Evolutionary conservation across 2,888 invertebrate genomes (phyloP), one percentile per base, ranked within the genome.

Genomic region (Resseliella maxima): DNA sequence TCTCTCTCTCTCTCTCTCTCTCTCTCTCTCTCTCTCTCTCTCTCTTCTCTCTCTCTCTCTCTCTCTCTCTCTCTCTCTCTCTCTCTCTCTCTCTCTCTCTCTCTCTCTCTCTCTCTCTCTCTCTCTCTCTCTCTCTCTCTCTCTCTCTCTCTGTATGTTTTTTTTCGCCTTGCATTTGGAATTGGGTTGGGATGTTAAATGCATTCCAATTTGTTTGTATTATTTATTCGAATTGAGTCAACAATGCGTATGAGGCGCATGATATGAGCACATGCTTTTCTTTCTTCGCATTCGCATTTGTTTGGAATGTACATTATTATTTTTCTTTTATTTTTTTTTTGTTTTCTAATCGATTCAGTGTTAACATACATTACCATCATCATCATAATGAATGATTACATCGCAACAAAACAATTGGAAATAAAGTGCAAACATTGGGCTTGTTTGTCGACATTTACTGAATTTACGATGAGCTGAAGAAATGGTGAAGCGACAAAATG

Each of bases 301-400:
- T 59, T 59, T 59, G n/a, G n/a, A n/a, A n/a, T n/a, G n/a, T n/a
- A n/a, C n/a, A n/a, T n/a, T n/a, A n/a, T n/a, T 12, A 50, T 50
- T 59, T n/a, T 59, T 59, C 24, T 59, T 6, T 59, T 5, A 3
- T 50, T 59, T n/a, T 31, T 18, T 35, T 72, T 3, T 50, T 12
- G 50, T 50, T 59, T 72, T 72, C 31, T 72, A 72, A 72, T 72
- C 72, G 72, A 72, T 35, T 72, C 72, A 31, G 12, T 31, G 72
- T 72, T 72, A 72, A 72, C 72, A 72, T 35, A 72, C 31, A 31
- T 31, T 2, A 24, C 72, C 15, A 15, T n/a, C n/a, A n/a, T n/a
- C n/a, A n/a, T n/a, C 15, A 31, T 10, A 72, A 72, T 72, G 31
- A 12, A 72, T 72, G 31, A 12, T 27, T 35, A 15, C 31, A 31